phyloP scores from a whole-genome alignment of 2,797 vertebrate genomes.

The Perodicticus potto region DNA sequence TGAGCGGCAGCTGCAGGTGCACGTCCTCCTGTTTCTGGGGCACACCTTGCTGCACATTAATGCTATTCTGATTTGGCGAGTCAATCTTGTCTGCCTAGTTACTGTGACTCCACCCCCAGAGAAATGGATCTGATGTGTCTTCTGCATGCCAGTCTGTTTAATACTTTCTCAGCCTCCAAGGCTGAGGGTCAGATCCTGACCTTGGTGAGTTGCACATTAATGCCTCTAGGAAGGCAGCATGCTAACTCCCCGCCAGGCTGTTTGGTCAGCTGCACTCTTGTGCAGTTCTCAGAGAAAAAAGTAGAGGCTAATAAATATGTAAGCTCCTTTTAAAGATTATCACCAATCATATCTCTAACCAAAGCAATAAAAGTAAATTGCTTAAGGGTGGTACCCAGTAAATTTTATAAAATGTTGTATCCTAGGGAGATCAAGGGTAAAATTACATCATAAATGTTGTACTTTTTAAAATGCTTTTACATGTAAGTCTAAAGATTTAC shows the following conservation, averaged over 20 bases:
- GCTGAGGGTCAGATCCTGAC: neutral
- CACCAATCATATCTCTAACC: neutral
- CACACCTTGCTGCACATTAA: neutral
- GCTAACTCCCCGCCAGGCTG: neutral
- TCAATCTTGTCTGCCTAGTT: neutral
- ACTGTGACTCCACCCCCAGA: neutral
- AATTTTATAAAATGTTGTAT: neutral
- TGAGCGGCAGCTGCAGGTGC: neutral
- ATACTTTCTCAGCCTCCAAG: neutral
- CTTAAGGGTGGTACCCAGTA: neutral
- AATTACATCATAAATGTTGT: neutral
- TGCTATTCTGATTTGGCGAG: neutral
- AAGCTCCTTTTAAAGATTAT: neutral
- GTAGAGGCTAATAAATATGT: neutral
- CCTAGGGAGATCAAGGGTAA: neutral
- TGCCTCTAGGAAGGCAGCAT: neutral
- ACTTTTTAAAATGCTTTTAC: neutral
- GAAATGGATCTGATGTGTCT: neutral
- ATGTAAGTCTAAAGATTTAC: neutral
- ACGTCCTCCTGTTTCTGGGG: neutral
- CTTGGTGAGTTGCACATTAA: neutral
- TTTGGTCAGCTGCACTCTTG: neutral
- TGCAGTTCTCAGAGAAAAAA: neutral
- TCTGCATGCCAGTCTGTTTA: no score
- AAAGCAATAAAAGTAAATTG: neutral